Conservation (phyloP, 2,797 vertebrate genomes). For the Gadopsis marmoratus region DNA sequence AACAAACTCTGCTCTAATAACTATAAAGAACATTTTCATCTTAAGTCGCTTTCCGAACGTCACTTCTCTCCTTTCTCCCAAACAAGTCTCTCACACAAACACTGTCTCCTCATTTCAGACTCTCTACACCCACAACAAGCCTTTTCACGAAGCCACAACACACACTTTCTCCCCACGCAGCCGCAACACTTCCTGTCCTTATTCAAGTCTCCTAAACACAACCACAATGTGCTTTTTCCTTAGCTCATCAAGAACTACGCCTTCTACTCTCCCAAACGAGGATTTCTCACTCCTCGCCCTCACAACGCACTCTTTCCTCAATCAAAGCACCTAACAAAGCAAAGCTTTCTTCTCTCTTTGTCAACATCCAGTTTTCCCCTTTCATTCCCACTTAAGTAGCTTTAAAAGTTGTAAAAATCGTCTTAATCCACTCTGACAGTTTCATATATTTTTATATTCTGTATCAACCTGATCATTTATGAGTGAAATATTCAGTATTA, state of each 20-base stretch:
- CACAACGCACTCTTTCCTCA: background rate
- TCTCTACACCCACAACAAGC: slow-evolving; percentile 47
- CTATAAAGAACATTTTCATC: slow-evolving; percentile 30
- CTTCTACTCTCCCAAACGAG: background rate
- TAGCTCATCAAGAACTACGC: slow-evolving; percentile 23
- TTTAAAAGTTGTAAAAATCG: too few relatives aligned
- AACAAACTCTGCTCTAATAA: background rate
- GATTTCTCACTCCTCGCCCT: slow-evolving; percentile 2
- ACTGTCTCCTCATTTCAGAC: slow-evolving; percentile 41
- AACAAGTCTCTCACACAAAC: slow-evolving; percentile 35
- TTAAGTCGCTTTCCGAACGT: slow-evolving; percentile 2
- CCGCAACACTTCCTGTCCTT: slow-evolving; percentile 61
- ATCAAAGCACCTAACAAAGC: too few relatives aligned
- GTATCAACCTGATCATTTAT: background rate
- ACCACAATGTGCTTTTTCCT: slow-evolving; percentile 33
- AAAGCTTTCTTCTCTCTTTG: too few relatives aligned
- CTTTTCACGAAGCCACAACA: slow-evolving; percentile 56
- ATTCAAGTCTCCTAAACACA: slow-evolving; percentile 26
- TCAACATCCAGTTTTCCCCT: too few relatives aligned
- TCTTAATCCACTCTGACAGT: too few relatives aligned
- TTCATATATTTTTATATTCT: too few relatives aligned
- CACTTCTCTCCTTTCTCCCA: background rate
- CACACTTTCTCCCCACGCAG: slow-evolving; percentile 45
- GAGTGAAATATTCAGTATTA: too few relatives aligned
- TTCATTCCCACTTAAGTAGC: background rate